Base-by-base conservation (phyloP, 2,113 vertebrate species). In the Salvelinus alpinus region DNA sequence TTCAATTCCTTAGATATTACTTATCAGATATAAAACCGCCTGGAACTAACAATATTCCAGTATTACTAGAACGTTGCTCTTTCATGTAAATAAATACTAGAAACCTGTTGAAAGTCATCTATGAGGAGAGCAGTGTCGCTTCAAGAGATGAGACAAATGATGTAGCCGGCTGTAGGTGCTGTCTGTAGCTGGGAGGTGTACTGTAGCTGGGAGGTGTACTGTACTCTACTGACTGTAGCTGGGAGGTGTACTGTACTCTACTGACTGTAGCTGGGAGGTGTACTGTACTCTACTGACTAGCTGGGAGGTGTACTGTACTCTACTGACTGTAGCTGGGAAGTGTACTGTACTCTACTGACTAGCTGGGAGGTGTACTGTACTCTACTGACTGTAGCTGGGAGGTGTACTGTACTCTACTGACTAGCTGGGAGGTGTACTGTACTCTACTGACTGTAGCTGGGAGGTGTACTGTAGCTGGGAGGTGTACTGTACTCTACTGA, bases 91-190 rank as follows among this genome's bases (percentile, higher is more conserved):
- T 79, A 85, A 75, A 82, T 16, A 67, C 38, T 67, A 67, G 18
- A 59, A 88, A 84, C 24, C 80, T 64, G 72, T 88, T 85, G 76
- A 78, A 82, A 80, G 74, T 82, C 62, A 64, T 86, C 70, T 57
- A 22, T 76, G 82, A 59, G 73, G 73, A 75, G 82, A 74, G 76
- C 79, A 80, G 78, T 76, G 77, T 78, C 77, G 47, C 59, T 71
- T 70, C 77, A 71, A 87, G 70, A 78, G 71, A 85, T 72, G 89
- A 86, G 84, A 89, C 94, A 94, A 93, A 93, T 94, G 94, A 94
- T 90, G 91, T 85, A 38, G 7, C 34, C 6, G 34, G 34, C 92
- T 89, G 92, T 38, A 38, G 34, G 1, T 38, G 34, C 34, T 9
- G 34, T 0, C 34, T 38, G 83, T 83, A 66, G 83, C 70, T 81